A percentile compares a stretch with the other conserved stretches of the same genome.
Conservation (phyloP, 1,140 invertebrate species). For the Cardiocondyla obscurior region DNA sequence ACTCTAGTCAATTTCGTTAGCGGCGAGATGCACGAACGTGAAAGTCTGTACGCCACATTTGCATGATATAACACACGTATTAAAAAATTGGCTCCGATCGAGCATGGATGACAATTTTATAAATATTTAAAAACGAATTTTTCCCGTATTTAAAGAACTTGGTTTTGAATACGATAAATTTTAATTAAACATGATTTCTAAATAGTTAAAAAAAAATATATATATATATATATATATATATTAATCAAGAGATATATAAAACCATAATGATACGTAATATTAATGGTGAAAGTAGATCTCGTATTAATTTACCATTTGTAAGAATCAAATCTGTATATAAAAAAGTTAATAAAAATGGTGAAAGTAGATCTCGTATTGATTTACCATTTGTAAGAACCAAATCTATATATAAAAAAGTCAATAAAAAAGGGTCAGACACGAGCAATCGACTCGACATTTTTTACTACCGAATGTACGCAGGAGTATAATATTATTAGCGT, state of each 20-base stretch:
- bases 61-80: not conserved
- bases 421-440: not conserved
- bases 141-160: not conserved
- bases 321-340: too few relatives aligned
- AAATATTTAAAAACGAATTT: not conserved
- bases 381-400: not conserved
- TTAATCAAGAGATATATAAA: not conserved
- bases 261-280: not conserved
- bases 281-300: not conserved
- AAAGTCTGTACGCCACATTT: constrained; percentile 19
- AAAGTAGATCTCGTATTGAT: not conserved
- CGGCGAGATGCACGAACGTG: constrained; percentile 28
- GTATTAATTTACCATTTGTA: constrained; percentile 6
- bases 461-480: constrained; percentile 14
- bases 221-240: too few relatives aligned
- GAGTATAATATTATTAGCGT: constrained; percentile 53
- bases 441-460: not conserved
- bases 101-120: not conserved
- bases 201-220: not conserved
- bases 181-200: not conserved
- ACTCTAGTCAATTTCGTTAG: constrained; percentile 64
- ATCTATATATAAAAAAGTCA: not conserved
- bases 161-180: not conserved
- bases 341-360: not conserved
- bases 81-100: constrained; percentile 1